Conservation (phyloP, 1,140 invertebrate genomes). For the Chrysopa pallens region DNA sequence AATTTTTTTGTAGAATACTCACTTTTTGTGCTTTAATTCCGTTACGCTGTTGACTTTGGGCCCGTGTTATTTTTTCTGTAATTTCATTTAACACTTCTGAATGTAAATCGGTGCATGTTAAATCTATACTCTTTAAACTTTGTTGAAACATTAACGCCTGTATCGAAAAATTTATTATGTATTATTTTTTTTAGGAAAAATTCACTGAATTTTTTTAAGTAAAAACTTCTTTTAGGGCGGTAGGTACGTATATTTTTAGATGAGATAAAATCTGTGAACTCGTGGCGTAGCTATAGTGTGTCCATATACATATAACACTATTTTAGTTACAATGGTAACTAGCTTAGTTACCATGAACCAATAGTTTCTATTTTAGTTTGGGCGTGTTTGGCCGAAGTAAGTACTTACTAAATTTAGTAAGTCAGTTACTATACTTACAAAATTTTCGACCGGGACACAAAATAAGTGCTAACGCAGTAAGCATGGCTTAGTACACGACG, state of each 20-base stretch:
- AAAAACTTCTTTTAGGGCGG: background rate
- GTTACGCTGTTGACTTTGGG: slow-evolving; percentile 50
- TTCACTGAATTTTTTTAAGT: background rate
- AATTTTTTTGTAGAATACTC: slow-evolving; percentile 15
- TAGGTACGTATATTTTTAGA: background rate
- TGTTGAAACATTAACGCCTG: slow-evolving; percentile 66
- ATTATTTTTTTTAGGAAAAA: background rate
- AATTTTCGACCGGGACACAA: too few relatives aligned
- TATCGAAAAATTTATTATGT: slow-evolving; percentile 8
- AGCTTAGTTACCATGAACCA: too few relatives aligned
- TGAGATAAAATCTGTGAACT: background rate
- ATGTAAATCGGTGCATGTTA: slow-evolving; percentile 53
- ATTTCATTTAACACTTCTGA: slow-evolving; percentile 62
- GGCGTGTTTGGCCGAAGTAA: too few relatives aligned
- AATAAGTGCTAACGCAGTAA: too few relatives aligned
- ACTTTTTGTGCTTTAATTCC: slow-evolving; percentile 75
- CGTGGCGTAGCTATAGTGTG: too few relatives aligned
- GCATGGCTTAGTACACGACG: too few relatives aligned
- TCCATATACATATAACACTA: too few relatives aligned
- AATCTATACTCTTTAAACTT: slow-evolving; percentile 49
- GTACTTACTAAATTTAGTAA: too few relatives aligned
- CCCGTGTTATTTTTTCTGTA: slow-evolving; percentile 48
- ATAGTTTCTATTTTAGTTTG: too few relatives aligned
- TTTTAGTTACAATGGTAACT: too few relatives aligned
- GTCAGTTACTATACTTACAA: too few relatives aligned